phyloP scores from a whole-genome alignment of 2,888 invertebrate genomes.

The Allacma fusca region DNA sequence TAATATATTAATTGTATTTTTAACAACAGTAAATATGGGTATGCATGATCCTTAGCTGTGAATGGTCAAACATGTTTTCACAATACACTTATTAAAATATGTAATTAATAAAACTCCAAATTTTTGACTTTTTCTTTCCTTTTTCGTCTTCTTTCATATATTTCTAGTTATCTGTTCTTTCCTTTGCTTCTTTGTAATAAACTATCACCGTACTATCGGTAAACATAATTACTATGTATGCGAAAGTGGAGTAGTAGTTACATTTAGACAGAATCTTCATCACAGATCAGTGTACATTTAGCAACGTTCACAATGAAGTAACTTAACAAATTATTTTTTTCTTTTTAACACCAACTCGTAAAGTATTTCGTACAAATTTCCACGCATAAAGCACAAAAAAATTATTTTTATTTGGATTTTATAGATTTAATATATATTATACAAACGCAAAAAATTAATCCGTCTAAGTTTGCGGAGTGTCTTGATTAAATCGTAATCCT shows the following conservation, averaged over 20 bases:
- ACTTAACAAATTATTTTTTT: neutral
- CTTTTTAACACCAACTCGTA: slow-evolving; percentile 13
- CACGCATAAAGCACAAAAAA: slow-evolving; percentile 27
- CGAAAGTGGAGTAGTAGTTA: slow-evolving; percentile 24
- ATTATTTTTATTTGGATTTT: slow-evolving; percentile 11
- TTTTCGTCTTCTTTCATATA: neutral
- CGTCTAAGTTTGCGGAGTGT: neutral
- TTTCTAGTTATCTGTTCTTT: neutral
- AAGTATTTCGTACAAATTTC: slow-evolving; percentile 14
- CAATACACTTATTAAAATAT: neutral
- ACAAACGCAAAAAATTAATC: neutral
- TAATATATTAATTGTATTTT: neutral
- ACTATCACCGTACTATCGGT: slow-evolving; percentile 1
- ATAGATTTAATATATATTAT: neutral
- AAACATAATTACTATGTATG: slow-evolving; percentile 22
- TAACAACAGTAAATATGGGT: slow-evolving; percentile 10
- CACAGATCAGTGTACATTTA: slow-evolving; percentile 40
- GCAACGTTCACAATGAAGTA: slow-evolving; percentile 37
- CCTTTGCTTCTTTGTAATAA: neutral
- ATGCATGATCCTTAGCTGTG: slow-evolving; percentile 3
- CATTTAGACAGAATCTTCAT: slow-evolving; percentile 39
- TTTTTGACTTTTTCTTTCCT: slow-evolving; percentile 17
- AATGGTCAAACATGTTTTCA: neutral
- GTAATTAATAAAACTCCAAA: slow-evolving; percentile 15
- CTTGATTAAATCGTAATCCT: neutral